Base-by-base conservation (phyloP, 2,888 invertebrate genomes). In the Capitulum mitella region DNA sequence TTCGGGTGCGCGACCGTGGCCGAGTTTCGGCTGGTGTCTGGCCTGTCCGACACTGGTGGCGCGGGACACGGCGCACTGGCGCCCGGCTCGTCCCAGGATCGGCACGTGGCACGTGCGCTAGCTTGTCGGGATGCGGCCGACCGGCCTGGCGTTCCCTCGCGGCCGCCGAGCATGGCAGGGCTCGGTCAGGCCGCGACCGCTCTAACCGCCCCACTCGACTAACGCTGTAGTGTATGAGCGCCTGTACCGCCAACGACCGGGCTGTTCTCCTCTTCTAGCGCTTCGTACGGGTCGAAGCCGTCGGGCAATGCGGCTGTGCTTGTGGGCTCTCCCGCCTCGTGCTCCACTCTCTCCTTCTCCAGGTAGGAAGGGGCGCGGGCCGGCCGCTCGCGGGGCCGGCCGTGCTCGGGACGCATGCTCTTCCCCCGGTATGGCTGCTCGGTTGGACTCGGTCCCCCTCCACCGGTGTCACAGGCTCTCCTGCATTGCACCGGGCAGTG, bases 301-400 rank as follows among this genome's bases (percentile, higher is more conserved):
- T 37, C 70, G 26, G 70, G 37, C 40, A 40, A 16, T 8, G 37
- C 70, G 2, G 70, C 70, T 10, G 26, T 10, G 70, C 70, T 70
- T 70, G 70, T 70, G 58, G 77, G 29, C 77, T 77, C 77, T 79
- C 79, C 48, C 46, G 77, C 79, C 46, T 37, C 48, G 29, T 77
- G 43, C 64, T 79, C 77, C 10, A 70, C 70, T 8, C 70, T 70
- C 70, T 70, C 40, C 22, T 40, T 70, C 70, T 40, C 70, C 70
- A 26, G 79, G 77, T 74, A 58, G 58, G 34, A 48, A 8, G 48
- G 43, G 10, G 78, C 51, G 29, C 78, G 54, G 51, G 40, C 78
- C 37, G n/a, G 43, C 26, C 34, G 70, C 32, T 48, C 70, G 29
- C 61, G 78, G 46, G 34, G 16, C 46, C 43, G 43, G n/a, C n/a